Conservation (phyloP, 2,797 vertebrate genomes). For the Australoheros facetus region DNA sequence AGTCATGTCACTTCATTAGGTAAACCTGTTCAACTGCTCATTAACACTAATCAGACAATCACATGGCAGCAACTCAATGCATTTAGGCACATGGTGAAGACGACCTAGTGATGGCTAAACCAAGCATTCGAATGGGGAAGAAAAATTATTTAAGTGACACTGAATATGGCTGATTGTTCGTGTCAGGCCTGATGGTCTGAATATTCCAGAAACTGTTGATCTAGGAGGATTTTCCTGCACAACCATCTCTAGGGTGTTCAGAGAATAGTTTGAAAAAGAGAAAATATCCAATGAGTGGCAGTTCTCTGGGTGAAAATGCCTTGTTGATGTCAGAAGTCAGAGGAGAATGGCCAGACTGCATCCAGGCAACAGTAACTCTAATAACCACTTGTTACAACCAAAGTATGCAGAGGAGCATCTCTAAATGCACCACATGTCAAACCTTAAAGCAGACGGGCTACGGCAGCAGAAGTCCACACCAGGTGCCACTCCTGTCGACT, state of each 20-base stretch:
- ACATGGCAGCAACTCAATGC: background rate
- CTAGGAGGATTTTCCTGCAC: background rate
- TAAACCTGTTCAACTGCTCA: background rate
- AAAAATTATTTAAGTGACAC: background rate
- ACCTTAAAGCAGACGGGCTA: too few relatives aligned
- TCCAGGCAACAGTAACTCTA: background rate
- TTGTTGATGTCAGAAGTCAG: background rate
- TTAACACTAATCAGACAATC: background rate
- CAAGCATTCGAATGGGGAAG: rapidly evolving
- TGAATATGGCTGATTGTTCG: background rate
- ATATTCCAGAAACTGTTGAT: background rate
- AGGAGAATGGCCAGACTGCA: background rate
- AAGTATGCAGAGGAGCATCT: too few relatives aligned
- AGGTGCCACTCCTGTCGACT: too few relatives aligned
- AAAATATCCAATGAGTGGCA: background rate
- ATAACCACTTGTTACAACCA: background rate
- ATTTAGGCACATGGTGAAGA: background rate
- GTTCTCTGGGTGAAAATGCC: background rate
- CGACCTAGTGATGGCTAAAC: background rate
- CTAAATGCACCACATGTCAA: too few relatives aligned
- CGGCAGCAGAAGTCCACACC: too few relatives aligned
- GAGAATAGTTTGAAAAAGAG: background rate
- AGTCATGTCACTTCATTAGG: background rate
- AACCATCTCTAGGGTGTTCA: background rate
- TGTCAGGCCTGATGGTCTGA: background rate